Base-by-base conservation (phyloP, 2,888 invertebrate genomes). In the Phyllotreta striolata region DNA sequence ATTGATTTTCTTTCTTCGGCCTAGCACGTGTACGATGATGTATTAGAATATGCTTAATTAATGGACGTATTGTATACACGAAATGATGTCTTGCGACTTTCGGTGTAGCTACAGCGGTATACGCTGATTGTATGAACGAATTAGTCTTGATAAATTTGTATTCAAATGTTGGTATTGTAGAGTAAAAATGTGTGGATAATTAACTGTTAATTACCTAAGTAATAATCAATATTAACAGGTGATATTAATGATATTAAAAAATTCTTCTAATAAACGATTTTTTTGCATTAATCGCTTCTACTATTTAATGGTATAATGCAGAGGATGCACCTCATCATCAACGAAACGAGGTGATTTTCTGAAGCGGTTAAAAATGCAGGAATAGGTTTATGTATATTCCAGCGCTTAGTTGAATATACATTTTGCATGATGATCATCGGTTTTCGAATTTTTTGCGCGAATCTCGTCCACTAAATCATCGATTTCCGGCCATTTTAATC, bases 21-120 rank as follows among this genome's bases (percentile, higher is more conserved):
- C 60, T 76, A 78, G 78, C 80, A 80, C 80, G 80, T 80, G 80
- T 78, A 78, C 69, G 77, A 78, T 80, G 79, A 79, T 79, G 77
- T 78, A 80, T 80, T 79, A 80, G 78, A 80, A 79, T 78, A 78
- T 75, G 72, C 77, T 77, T 77, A 78, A 79, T 79, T 79, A 79
- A 79, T 79, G 79, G 78, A 74, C 74, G 77, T 75, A 78, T 79
- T 76, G 76, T 75, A 75, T 75, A 75, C 73, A 73, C 70, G 38
- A 60, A 60, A 54, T n/a, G 35, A n/a, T 37, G 44, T 43, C 43
- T 43, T 43, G 12, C 12, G 44, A n/a, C 52, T 13, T 14, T 35
- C 37, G 34, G 35, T 10, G 9, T 52, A 52, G 34, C 39, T 13
- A 9, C n/a, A 14, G 38, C n/a, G 38, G 12, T 52, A n/a, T 35